Conservation (phyloP, 2,113 vertebrate species). For the Mobula birostris region DNA sequence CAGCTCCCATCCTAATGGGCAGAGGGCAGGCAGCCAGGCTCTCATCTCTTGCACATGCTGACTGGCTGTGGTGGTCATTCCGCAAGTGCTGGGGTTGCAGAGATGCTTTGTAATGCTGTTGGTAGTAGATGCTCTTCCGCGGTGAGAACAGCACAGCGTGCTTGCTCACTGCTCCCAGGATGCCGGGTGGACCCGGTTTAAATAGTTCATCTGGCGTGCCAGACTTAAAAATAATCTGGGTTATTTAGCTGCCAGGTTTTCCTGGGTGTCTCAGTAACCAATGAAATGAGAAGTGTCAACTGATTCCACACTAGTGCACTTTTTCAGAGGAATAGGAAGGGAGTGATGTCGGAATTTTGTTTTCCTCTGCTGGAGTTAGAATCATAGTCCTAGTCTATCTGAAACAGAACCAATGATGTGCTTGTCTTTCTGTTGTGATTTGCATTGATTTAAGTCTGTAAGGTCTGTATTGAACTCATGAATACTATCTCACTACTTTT, state of each 20-base stretch:
- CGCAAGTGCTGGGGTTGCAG: background rate
- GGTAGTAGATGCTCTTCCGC: background rate
- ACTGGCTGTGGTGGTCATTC: background rate
- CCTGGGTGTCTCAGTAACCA: background rate
- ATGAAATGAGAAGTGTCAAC: background rate
- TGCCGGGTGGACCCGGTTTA: background rate
- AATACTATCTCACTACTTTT: too few species aligned
- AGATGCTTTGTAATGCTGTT: background rate
- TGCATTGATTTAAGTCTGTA: background rate
- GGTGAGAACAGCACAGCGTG: background rate
- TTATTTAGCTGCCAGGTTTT: background rate
- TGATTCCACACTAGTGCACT: background rate
- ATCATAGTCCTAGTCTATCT: background rate
- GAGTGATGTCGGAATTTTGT: background rate
- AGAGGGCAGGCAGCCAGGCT: too few species aligned
- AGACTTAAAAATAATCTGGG: background rate
- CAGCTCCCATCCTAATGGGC: too few species aligned
- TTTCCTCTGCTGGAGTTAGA: background rate
- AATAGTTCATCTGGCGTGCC: background rate
- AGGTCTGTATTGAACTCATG: too few species aligned
- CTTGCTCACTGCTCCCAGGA: background rate
- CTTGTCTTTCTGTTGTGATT: background rate
- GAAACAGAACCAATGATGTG: background rate
- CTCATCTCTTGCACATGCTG: background rate
- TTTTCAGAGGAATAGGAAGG: background rate